Evolutionary conservation across 2,888 invertebrate genomes (phyloP).

Genomic region (Drosophila austrosaltans): DNA sequence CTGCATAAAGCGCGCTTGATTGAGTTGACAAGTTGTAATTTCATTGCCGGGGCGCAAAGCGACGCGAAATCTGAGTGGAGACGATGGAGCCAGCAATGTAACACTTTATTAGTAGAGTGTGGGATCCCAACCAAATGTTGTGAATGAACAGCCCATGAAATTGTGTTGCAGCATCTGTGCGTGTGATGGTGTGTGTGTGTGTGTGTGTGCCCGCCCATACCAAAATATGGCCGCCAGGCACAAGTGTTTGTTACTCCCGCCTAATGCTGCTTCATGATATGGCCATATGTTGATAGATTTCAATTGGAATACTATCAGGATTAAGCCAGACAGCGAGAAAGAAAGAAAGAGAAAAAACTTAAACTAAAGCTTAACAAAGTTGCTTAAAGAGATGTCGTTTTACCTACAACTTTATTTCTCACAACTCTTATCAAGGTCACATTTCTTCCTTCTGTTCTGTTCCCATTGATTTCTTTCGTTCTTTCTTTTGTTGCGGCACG

Average conservation of each 20-base stretch:
- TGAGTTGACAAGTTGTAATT: slow-evolving; percentile 82
- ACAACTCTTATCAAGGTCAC: slow-evolving; percentile 30
- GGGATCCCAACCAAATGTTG: not conserved
- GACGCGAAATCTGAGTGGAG: slow-evolving; percentile 37
- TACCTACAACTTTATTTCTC: not conserved
- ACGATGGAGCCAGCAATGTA: not conserved
- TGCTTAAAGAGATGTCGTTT: not conserved
- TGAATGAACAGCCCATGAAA: slow-evolving; percentile 43
- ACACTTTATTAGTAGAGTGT: not conserved
- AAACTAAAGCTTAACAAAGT: slow-evolving; percentile 25
- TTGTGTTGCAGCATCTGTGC: slow-evolving; percentile 49
- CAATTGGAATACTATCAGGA: not conserved
- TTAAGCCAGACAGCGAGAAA: not conserved
- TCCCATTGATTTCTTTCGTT: not conserved
- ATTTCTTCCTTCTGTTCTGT: slow-evolving; percentile 10
- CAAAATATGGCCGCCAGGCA: slow-evolving; percentile 37
- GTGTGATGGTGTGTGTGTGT: slow-evolving; percentile 9
- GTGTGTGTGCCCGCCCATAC: not conserved
- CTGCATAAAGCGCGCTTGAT: slow-evolving; percentile 81
- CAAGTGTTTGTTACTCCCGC: slow-evolving; percentile 37
- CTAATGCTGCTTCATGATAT: slow-evolving; percentile 24
- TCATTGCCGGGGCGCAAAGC: slow-evolving; percentile 65
- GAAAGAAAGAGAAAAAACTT: not conserved
- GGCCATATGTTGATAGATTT: slow-evolving; percentile 15
- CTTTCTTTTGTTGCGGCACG: slow-evolving; percentile 15